Evolutionary conservation across 2,888 invertebrate species (phyloP), one percentile per base, ranked within the genome.

Genomic region (Eudemis profundana): DNA sequence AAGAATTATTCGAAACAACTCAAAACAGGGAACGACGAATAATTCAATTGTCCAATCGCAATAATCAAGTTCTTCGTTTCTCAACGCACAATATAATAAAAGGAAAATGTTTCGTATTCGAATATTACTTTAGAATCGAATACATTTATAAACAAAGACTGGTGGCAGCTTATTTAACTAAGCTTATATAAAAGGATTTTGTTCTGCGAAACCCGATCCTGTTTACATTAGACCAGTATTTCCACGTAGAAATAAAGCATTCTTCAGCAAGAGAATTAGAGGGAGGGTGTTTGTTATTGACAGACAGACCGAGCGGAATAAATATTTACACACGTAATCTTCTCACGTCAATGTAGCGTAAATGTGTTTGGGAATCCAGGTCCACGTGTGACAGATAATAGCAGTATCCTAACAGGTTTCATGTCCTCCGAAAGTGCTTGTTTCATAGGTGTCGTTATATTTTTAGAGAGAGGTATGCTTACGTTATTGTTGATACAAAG

Each of bases 251-350:
- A 56, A 63, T 23, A 57, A 50, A 57, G 12, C 33, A 17, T 36
- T 42, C 15, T 17, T 50, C 21, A 2, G 12, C 19, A 4, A 46
- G 44, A 44, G 57, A 57, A 51, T 57, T 44, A 64, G 64, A 56
- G 46, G 14, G 51, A 4, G 21, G 4, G 23, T 46, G 50, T 51
- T 64, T 64, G 50, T 36, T 64, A 57, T 64, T 50, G 57, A 57
- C 64, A 51, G 50, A 44, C 49, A 42, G 50, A 38, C 36, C 44
- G 50, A 57, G 57, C 54, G 38, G 61, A n/a, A 36, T 64, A 64
- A 64, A 59, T 64, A 64, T 59, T 64, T 64, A 64, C 57, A 59
- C 57, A 14, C 51, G 64, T 64, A 59, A 64, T 64, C 50, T 51
- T 59, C 64, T 23, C 57, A 63, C 57, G 57, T 51, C 57, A 38